Percentiles rank a stretch among this genome's conserved stretches.
Evolutionary conservation across 2,113 vertebrate species (phyloP).

Genomic region (Oncorhynchus kisutch): DNA sequence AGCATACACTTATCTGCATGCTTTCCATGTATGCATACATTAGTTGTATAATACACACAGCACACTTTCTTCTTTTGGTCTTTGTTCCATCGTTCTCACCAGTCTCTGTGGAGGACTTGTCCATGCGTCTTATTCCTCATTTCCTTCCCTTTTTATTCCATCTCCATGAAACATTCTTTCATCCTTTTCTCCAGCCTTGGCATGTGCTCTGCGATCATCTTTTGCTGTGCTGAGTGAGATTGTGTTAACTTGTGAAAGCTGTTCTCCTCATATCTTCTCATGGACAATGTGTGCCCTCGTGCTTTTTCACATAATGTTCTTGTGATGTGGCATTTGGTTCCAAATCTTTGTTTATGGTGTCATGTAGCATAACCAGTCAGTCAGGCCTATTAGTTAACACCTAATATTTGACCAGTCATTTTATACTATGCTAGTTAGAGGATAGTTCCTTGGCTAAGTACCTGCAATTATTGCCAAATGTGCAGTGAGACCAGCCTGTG

Average conservation of each 20-base stretch:
- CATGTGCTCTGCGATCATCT: conserved; percentile 2
- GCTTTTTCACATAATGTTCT: too few relatives aligned
- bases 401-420: background rate
- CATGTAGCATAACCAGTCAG: conserved; percentile 26
- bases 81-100: background rate
- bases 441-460: background rate
- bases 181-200: conserved; percentile 14
- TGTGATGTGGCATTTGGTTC: background rate
- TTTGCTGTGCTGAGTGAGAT: background rate
- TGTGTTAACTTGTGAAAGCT: background rate
- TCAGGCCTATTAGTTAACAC: background rate
- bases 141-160: conserved; percentile 3
- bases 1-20: background rate
- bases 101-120: background rate
- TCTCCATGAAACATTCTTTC: conserved; percentile 32
- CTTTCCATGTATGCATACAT: background rate
- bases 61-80: too few relatives aligned
- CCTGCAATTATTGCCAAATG: too few relatives aligned
- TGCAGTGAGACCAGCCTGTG: conserved; percentile 1
- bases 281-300: background rate
- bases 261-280: background rate
- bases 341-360: background rate
- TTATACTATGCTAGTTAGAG: background rate
- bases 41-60: conserved; percentile 33
- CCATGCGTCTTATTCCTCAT: background rate